phyloP scores from a whole-genome alignment of 1,140 invertebrate genomes.

The Marisa cornuarietis region DNA sequence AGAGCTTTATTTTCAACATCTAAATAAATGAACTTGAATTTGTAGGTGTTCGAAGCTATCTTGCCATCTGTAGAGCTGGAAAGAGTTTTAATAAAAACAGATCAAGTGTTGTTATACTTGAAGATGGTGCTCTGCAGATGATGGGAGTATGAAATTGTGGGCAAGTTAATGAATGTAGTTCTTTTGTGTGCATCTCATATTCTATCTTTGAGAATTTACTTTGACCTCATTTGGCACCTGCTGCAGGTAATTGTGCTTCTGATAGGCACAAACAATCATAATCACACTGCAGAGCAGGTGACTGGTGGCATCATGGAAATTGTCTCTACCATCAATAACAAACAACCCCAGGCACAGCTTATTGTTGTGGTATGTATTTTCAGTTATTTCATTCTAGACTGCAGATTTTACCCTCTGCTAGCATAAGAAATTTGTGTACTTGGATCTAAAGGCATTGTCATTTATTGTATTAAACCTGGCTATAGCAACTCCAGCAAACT shows the following conservation, averaged over 20 bases:
- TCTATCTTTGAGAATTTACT: neutral
- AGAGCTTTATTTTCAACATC: too few relatives aligned
- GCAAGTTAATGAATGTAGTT: too few relatives aligned
- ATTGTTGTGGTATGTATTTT: constrained; percentile 79
- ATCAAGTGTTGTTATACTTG: too few relatives aligned
- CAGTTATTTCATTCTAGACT: neutral
- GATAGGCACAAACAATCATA: constrained; percentile 88
- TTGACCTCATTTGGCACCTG: neutral
- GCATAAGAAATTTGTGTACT: constrained; percentile 26
- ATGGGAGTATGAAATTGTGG: too few relatives aligned
- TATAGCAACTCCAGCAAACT: neutral
- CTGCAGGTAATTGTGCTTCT: constrained; percentile 83
- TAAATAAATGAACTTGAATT: too few relatives aligned
- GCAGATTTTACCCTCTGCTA: neutral
- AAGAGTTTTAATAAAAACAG: too few relatives aligned
- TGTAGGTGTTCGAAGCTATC: too few relatives aligned
- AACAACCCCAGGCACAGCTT: constrained; percentile 81
- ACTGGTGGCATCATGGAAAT: constrained; percentile 83
- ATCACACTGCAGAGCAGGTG: constrained; percentile 79
- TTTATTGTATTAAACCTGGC: constrained; percentile 6
- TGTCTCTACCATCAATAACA: constrained; percentile 77
- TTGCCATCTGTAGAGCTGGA: too few relatives aligned
- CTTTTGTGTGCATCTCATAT: too few relatives aligned
- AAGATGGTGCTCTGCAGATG: too few relatives aligned
- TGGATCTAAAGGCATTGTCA: neutral